Base-by-base conservation (phyloP, 2,797 vertebrate genomes). In the Pseudochromis fuscus region DNA sequence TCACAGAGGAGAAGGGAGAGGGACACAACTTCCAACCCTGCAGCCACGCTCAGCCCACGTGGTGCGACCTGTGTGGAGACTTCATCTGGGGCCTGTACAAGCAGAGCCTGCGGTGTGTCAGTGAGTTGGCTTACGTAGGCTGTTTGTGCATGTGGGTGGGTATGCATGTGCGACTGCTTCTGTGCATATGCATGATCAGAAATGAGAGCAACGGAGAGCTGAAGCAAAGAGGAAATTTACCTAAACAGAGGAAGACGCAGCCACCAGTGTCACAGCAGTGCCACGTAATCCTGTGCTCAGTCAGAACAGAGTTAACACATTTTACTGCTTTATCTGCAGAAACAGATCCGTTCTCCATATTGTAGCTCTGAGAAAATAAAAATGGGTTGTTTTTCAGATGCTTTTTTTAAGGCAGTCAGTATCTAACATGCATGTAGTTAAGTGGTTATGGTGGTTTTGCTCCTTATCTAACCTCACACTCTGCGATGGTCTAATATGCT, bases 81-180 rank as follows among this genome's bases (percentile, higher is more conserved):
- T 98, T 99, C 92, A 96, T 99, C 91, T 99, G 97, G 98, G 97
- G 97, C 49, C 91, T 98, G 38, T 97, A 96, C 94, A 96, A 95
- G 87, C 98, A 97, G 93, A 96, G 96, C 68, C 95, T 99, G 82
- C 97, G 95, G 75, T 99, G 98, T 92, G 87, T 91, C 87, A 93
- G 97, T 99, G 93, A 99, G 98, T 98, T n/a, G 49, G 45, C 48
- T 52, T 55, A 24, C 3, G 9, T 61, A 38, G 28, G 45, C 3
- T 65, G 21, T 61, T 27, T 60, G 23, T 23, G 44, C 7, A 3
- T 6, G 1, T 57, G 56, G 8, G 44, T 37, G 58, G 53, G 30
- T 72, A n/a, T n/a, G 33, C 57, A 40, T 75, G 63, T 68, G 15
- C 35, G 15, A 46, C 4, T 61, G 49, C 21, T 6, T 78, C 19